A percentile compares a stretch with the other conserved stretches of the same genome.
Evolutionary conservation across 2,888 invertebrate genomes (phyloP).

Genomic region (Drosophila yooni): DNA sequence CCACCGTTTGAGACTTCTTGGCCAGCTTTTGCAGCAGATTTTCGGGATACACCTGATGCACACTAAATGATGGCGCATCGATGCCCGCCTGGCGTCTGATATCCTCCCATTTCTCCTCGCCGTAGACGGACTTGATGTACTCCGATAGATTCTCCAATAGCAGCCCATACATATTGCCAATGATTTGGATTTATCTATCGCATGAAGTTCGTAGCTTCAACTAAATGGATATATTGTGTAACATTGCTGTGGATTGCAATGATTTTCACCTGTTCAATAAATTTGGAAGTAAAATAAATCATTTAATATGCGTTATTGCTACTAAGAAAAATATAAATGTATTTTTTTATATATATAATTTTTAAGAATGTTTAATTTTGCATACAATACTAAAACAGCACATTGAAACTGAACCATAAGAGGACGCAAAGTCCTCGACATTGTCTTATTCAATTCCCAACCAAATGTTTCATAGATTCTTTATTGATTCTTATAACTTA

Average conservation of each 20-base stretch:
- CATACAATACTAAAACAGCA: background rate
- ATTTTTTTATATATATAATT: background rate
- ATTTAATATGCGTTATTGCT: background rate
- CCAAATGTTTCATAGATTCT: constrained; percentile 7
- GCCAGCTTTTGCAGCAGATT: constrained; percentile 93
- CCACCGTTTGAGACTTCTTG: constrained; percentile 93
- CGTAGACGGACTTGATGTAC: constrained; percentile 96
- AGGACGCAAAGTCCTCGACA: background rate
- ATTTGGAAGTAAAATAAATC: background rate
- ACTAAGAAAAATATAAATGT: background rate
- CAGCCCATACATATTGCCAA: constrained; percentile 94
- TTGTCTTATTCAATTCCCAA: background rate
- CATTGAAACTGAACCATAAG: background rate
- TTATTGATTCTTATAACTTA: background rate
- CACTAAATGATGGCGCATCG: constrained; percentile 94
- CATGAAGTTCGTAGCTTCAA: background rate
- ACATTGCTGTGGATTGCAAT: constrained; percentile 12
- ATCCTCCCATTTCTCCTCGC: constrained; percentile 97
- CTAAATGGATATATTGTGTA: constrained; percentile 11
- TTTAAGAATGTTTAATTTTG: background rate
- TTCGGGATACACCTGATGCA: constrained; percentile 97
- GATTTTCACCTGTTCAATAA: constrained; percentile 12
- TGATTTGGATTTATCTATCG: constrained; percentile 1
- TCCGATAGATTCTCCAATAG: constrained; percentile 97
- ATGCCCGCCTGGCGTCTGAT: constrained; percentile 94